Evolutionary conservation across 2,888 invertebrate species (phyloP).

Genomic region (Drosophila demipolita): DNA sequence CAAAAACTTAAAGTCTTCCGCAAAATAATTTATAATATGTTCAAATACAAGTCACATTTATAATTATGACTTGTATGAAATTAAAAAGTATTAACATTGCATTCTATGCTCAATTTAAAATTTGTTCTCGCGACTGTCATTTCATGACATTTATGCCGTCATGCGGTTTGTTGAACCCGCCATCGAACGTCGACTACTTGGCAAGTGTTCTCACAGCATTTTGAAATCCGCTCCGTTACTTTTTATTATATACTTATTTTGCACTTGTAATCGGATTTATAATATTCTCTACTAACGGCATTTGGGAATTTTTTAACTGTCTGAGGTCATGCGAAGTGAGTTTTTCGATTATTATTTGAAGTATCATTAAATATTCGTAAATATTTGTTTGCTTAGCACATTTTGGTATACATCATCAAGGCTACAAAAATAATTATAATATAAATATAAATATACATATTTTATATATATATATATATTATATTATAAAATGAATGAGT

Average conservation of each 20-base stretch:
- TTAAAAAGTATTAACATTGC: constrained; percentile 33
- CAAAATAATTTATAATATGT: constrained; percentile 2
- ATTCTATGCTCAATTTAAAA: constrained; percentile 24
- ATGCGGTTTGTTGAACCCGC: constrained; percentile 43
- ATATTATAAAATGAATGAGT: constrained; percentile 29
- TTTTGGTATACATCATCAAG: constrained; percentile 57
- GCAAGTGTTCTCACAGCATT: constrained; percentile 37
- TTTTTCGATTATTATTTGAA: constrained; percentile 47
- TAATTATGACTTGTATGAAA: constrained; percentile 37
- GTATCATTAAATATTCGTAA: constrained; percentile 54
- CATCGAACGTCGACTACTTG: constrained; percentile 19
- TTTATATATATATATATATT: background rate
- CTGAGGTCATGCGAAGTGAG: constrained; percentile 60
- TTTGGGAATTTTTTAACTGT: constrained; percentile 26
- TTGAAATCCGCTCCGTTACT: constrained; percentile 59
- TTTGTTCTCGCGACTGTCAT: constrained; percentile 48
- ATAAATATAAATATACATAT: background rate
- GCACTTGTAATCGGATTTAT: constrained; percentile 55
- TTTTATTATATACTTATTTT: constrained; percentile 19
- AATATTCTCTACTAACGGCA: constrained; percentile 55
- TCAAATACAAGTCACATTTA: background rate
- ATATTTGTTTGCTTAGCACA: constrained; percentile 72
- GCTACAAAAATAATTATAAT: constrained; percentile 14
- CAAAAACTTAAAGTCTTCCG: constrained; percentile 43
- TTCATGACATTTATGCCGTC: constrained; percentile 54